Percentiles rank a stretch among this genome's conserved stretches.
Evolutionary conservation across 2,888 invertebrate genomes (phyloP).

Genomic region (Idaea biselata): DNA sequence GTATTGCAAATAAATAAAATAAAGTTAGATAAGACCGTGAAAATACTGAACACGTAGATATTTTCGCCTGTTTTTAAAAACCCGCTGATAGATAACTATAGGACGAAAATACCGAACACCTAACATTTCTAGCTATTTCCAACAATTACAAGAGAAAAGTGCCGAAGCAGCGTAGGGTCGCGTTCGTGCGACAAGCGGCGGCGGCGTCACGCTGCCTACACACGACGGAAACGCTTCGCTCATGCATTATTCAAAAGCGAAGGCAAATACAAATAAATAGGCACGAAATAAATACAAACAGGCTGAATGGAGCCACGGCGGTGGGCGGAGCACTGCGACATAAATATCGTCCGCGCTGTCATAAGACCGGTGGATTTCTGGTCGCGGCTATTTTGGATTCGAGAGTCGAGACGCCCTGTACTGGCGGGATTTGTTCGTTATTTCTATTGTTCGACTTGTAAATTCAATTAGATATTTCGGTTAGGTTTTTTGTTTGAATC

Average conservation of each 20-base stretch:
- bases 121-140: not conserved
- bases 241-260: conserved; percentile 78
- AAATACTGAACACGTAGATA: too few relatives aligned
- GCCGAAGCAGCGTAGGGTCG: conserved; percentile 42
- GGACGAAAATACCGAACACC: not conserved
- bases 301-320: conserved; percentile 76
- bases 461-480: conserved; percentile 19
- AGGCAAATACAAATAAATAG: conserved; percentile 80
- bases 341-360: conserved; percentile 76
- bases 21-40: too few relatives aligned
- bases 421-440: conserved; percentile 29
- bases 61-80: too few relatives aligned
- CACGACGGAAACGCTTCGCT: conserved; percentile 77
- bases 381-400: conserved; percentile 69
- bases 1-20: too few relatives aligned
- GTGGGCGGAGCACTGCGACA: conserved; percentile 77
- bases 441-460: conserved; percentile 24
- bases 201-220: conserved; percentile 80
- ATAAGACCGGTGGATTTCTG: conserved; percentile 70
- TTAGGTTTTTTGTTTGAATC: conserved; percentile 15
- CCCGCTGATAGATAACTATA: not conserved
- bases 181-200: conserved; percentile 40
- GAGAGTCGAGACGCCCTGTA: conserved; percentile 49
- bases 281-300: conserved; percentile 79
- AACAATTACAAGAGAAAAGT: conserved; percentile 33